These are phyloP conservation scores for Neopelma chrysocephalum DNA, from an alignment of 2,797 vertebrate species.

Conservation along the genomic window DNA sequence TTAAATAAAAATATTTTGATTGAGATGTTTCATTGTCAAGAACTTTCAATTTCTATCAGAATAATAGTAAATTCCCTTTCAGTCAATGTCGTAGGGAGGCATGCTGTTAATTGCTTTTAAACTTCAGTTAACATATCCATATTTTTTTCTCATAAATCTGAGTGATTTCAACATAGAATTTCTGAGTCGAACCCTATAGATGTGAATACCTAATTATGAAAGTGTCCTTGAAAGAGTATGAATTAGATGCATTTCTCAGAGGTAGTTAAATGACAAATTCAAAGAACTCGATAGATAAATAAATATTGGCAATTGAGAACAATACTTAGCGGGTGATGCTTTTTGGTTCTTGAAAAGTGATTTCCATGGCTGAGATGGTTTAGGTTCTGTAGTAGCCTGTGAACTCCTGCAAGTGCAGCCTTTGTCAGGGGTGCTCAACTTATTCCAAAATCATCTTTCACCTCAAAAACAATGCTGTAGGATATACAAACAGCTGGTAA, in stretches of 20 bases:
- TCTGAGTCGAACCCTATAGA: not conserved
- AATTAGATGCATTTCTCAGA: not conserved
- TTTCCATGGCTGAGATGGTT: not conserved
- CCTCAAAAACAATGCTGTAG: not conserved
- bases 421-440: not conserved
- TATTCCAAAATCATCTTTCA: not conserved
- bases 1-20: not conserved
- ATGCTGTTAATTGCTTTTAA: not conserved
- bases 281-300: not conserved
- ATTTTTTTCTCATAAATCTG: not conserved
- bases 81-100: not conserved
- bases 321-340: not conserved
- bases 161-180: not conserved
- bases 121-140: fast-evolving
- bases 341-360: not conserved
- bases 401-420: not conserved
- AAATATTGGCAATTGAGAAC: not conserved
- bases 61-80: not conserved
- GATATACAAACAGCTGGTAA: not conserved
- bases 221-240: not conserved
- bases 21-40: not conserved
- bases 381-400: not conserved
- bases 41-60: not conserved
- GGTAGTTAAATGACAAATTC: not conserved
- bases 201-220: not conserved